Evolutionary conservation across 2,797 vertebrate species (phyloP).

Genomic region (Sciurus carolinensis): DNA sequence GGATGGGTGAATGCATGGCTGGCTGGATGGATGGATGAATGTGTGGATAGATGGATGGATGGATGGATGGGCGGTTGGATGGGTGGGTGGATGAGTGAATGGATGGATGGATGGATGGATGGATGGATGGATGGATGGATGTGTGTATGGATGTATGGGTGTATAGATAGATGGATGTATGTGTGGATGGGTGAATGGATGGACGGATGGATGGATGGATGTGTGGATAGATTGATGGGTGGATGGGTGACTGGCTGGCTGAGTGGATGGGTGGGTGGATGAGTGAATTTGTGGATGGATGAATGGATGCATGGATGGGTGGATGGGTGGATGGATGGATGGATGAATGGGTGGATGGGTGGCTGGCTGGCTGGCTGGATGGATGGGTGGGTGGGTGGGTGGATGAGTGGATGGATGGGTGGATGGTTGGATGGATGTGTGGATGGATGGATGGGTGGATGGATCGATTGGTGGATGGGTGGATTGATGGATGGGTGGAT

Average conservation of each 20-base stretch:
- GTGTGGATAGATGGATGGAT: background rate
- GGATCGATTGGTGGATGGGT: background rate
- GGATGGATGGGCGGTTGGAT: background rate
- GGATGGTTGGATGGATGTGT: background rate
- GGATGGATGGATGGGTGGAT: background rate
- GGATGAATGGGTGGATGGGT: fast-evolving
- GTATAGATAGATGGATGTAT: too few relatives aligned
- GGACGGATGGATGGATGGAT: too few relatives aligned
- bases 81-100: fast-evolving
- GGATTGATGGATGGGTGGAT: background rate
- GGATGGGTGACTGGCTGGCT: too few relatives aligned
- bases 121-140: too few relatives aligned
- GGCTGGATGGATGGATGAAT: too few relatives aligned
- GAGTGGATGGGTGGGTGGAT: background rate
- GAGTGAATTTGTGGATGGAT: background rate
- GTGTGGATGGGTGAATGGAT: too few relatives aligned
- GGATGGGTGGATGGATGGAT: background rate
- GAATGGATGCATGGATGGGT: too few relatives aligned
- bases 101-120: too few relatives aligned
- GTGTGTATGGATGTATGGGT: too few relatives aligned
- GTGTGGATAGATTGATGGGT: too few relatives aligned
- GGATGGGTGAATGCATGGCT: background rate
- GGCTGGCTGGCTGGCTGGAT: fast-evolving
- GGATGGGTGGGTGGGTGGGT: too few relatives aligned
- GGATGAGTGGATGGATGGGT: too few relatives aligned